Conservation (phyloP, 2,797 vertebrate species). For the Scyliorhinus canicula region DNA sequence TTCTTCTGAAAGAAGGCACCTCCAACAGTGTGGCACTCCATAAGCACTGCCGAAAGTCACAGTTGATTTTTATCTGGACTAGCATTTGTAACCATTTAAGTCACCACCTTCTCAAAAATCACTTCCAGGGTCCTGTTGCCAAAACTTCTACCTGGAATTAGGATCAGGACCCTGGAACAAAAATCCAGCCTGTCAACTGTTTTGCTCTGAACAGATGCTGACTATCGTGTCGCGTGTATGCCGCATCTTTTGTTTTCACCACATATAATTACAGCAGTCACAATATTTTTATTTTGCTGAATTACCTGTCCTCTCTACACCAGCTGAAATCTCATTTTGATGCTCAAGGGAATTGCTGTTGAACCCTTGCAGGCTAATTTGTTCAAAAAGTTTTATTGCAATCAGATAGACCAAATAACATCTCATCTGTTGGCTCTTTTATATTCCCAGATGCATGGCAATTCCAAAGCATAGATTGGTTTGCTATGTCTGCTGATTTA, state of each 20-base stretch:
- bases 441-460: background rate
- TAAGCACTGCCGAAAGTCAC: no score
- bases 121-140: no score
- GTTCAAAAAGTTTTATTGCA: background rate
- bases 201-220: background rate
- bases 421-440: background rate
- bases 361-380: background rate
- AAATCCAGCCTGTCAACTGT: no score
- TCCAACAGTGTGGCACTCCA: no score
- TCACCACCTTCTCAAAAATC: background rate
- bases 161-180: no score
- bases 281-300: background rate
- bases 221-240: background rate
- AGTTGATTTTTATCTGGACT: no score
- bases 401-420: no score
- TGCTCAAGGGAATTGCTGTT: background rate
- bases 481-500: background rate
- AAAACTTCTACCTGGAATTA: no score
- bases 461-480: background rate
- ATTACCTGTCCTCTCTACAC: background rate
- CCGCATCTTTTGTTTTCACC: background rate
- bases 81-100: background rate
- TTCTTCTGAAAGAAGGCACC: no score
- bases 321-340: background rate
- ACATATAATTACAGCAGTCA: no score